Percentiles rank a stretch among this genome's conserved stretches.
Conservation (phyloP, 2,113 vertebrate genomes). For the Hydrolagus affinis region DNA sequence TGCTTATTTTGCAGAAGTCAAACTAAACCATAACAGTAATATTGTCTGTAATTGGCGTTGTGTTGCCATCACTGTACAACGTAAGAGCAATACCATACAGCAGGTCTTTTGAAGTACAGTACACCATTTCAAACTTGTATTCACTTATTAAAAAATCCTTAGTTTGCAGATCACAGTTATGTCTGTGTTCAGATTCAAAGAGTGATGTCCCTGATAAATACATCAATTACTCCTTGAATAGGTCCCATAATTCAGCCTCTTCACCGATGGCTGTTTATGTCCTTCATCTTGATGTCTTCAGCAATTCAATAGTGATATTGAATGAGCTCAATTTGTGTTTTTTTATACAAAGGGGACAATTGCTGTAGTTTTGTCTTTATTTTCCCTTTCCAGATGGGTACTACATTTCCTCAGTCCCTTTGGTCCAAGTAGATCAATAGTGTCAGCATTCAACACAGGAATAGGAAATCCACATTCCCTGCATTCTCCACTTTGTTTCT, state of each 20-base stretch:
- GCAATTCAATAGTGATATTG: not conserved
- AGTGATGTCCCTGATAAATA: constrained; percentile 17
- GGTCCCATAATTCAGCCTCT: not conserved
- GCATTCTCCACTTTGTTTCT: not conserved
- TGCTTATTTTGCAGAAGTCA: not conserved
- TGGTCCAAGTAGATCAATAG: not conserved
- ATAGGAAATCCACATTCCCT: not conserved
- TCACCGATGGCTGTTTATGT: not conserved
- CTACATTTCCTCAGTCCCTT: not conserved
- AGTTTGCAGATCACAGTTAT: not conserved
- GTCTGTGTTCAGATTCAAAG: not conserved
- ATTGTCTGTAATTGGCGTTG: not conserved
- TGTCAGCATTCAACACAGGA: not conserved
- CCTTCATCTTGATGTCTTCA: not conserved
- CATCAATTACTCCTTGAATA: not conserved
- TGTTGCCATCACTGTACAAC: constrained; percentile 8
- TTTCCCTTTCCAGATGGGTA: not conserved
- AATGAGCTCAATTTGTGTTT: not conserved
- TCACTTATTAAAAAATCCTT: not conserved
- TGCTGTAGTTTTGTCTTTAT: not conserved
- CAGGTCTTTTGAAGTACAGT: not conserved
- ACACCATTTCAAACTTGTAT: not conserved
- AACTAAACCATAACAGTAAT: not conserved
- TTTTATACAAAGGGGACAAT: not conserved
- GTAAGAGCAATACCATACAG: constrained; percentile 1